Base-by-base conservation (phyloP, 2,888 invertebrate species). In the Steinernema carpocapsae region DNA sequence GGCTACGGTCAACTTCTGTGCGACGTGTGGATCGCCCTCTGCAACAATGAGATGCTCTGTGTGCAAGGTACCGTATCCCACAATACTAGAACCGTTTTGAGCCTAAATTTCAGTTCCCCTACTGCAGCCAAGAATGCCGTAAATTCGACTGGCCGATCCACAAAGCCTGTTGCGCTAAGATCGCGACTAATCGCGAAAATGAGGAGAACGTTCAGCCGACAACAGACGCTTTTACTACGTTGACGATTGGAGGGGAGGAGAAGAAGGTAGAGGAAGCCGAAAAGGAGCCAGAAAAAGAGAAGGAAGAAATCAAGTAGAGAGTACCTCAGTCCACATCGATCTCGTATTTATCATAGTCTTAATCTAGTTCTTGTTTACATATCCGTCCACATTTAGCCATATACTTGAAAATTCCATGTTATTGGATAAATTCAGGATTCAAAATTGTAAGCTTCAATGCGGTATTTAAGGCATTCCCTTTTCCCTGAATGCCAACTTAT, bases 91-190 rank as follows among this genome's bases (percentile, higher is more conserved):
- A 37, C 37, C 45, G 42, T 72, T 32, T 70, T 45, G 6, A 26
- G 7, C 32, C 14, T 46, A 72, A 26, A 14, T 45, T 84, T 22
- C 75, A 85, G 75, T 94, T 94, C 72, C 92, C 93, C 88, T 99
- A 99, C 88, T 99, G 97, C 89, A 93, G 94, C 88, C 91, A 93
- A 76, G 93, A 93, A 86, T 99, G 99, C 88, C 97, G 99, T 88
- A 92, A 94, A 80, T 90, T 96, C 70, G 96, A 90, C 81, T 91
- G 90, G 90, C 81, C 87, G 45, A 88, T 88, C 7, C 91, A 91
- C 83, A 91, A 90, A 74, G 81, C 78, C 43, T 75, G 77, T 43
- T 81, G 81, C 48, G 76, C 52, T 12, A 52, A 19, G 52, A 22
- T 52, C 10, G 37, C 37, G 37, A 10, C 37, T 37, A 37, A 37